A percentile compares a stretch with the other conserved stretches of the same genome.
These are phyloP conservation scores for Agrilus biguttatus DNA, from an alignment of 2,888 invertebrate species.

Conservation along the genomic window DNA sequence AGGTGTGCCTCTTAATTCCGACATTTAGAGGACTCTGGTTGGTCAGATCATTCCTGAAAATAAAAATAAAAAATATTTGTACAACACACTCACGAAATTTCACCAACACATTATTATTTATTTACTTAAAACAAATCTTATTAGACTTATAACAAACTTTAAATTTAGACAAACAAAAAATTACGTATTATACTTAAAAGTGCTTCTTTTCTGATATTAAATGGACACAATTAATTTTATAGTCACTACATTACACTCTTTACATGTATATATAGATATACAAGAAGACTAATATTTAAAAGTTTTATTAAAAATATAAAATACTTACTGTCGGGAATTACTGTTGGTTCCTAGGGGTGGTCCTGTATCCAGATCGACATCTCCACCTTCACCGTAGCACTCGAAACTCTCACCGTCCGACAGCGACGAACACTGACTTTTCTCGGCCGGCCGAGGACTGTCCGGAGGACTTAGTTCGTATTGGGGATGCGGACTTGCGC, in stretches of 20 bases:
- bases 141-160: no score
- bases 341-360: slow-evolving; percentile 16
- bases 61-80: slow-evolving; percentile 12
- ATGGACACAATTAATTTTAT: neutral
- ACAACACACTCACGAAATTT: no score
- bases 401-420: slow-evolving; percentile 73
- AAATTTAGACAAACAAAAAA: no score
- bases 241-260: no score
- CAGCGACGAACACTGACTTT: slow-evolving; percentile 40
- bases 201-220: no score
- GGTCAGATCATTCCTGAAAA: slow-evolving; percentile 39
- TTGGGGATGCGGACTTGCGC: slow-evolving; percentile 26
- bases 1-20: slow-evolving; percentile 61
- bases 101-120: no score
- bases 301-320: neutral
- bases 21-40: slow-evolving; percentile 41
- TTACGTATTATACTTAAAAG: no score
- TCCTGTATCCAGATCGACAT: slow-evolving; percentile 33
- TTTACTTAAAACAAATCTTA: no score
- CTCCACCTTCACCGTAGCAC: slow-evolving; percentile 51
- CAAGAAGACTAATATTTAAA: no score
- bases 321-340: slow-evolving; percentile 10
- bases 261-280: no score
- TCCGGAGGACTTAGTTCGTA: slow-evolving; percentile 28
- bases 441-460: slow-evolving; percentile 32